Evolutionary conservation across 1,140 invertebrate species (phyloP), one percentile per base, ranked within the genome.

Genomic region (Asobara japonica): DNA sequence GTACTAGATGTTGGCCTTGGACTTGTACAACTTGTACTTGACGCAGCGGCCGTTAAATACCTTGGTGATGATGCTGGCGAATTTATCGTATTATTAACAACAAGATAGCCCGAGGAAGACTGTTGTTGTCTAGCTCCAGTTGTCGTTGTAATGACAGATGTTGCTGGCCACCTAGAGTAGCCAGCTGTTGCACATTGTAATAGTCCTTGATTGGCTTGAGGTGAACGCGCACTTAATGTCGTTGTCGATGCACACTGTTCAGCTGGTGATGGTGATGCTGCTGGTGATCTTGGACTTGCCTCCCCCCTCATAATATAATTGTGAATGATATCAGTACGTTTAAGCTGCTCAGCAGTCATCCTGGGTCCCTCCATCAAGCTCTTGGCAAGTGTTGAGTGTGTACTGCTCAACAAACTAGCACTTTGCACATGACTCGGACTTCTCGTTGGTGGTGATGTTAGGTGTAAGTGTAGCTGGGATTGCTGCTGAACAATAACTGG

Each of bases 291-390:
- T 4, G 87, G 89, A 74, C 82, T 85, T 0, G 88, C 84, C 70
- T 92, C 91, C 6, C 91, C 92, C 33, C 93, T 89, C 92, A 95
- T 95, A 82, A 96, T 94, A 81, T 94, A 96, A 82, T 94, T 95
- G 83, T 96, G 94, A 77, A 96, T 95, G 72, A 96, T 93, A 81
- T 96, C 94, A 33, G 94, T 94, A 77, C 94, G 91, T 85, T 96
- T 96, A 83, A 95, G 89, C 87, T 96, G 95, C 84, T 96, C 95
- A 27, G 94, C 93, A 5, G 93, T 96, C 92, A 96, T 93, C 41
- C 94, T 89, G 0, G 95, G 95, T 0, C 94, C 94, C 80, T 96
- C 95, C 93, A 95, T 95, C 62, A 97, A 84, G 11, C 94, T 94
- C 80, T 94, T 95, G 56, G 95, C 94, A 41, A 97, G 84, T 48